phyloP scores from a whole-genome alignment of 1,140 invertebrate genomes.

The Tetramorium parvispinum region DNA sequence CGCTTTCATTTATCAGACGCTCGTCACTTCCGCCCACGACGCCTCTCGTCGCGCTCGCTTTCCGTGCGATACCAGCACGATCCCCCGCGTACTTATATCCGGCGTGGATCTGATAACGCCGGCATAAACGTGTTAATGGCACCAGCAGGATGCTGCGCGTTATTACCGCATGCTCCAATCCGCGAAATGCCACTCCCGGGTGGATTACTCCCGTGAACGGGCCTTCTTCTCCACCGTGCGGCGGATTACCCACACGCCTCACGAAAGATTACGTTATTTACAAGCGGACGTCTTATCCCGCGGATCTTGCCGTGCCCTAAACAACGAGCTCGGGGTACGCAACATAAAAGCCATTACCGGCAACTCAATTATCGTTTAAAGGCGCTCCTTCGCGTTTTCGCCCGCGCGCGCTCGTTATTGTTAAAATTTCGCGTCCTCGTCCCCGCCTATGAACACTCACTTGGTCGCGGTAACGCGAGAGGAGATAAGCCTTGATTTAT shows the following conservation, averaged over 20 bases:
- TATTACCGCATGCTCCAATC: conserved; percentile 63
- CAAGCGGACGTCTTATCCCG: conserved; percentile 58
- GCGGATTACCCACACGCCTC: conserved; percentile 25
- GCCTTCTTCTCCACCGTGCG: not conserved
- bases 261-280: conserved; percentile 64
- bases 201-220: not conserved
- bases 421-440: conserved; percentile 38
- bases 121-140: conserved; percentile 72
- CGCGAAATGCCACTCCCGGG: conserved; percentile 27
- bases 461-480: not conserved
- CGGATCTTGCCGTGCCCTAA: conserved; percentile 54
- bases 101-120: conserved; percentile 64
- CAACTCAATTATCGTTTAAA: conserved; percentile 66
- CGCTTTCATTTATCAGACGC: conserved; percentile 33
- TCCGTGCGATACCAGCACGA: conserved; percentile 18
- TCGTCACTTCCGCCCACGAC: conserved; percentile 67
- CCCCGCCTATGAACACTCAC: not conserved
- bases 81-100: conserved; percentile 32
- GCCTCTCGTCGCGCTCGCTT: not conserved
- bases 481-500: conserved; percentile 61
- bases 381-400: not conserved
- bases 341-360: conserved; percentile 60
- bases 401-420: conserved; percentile 39
- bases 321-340: conserved; percentile 33
- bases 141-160: conserved; percentile 61